Evolutionary conservation across 1,140 invertebrate genomes (phyloP).

Genomic region (Drosophila kanapiae): DNA sequence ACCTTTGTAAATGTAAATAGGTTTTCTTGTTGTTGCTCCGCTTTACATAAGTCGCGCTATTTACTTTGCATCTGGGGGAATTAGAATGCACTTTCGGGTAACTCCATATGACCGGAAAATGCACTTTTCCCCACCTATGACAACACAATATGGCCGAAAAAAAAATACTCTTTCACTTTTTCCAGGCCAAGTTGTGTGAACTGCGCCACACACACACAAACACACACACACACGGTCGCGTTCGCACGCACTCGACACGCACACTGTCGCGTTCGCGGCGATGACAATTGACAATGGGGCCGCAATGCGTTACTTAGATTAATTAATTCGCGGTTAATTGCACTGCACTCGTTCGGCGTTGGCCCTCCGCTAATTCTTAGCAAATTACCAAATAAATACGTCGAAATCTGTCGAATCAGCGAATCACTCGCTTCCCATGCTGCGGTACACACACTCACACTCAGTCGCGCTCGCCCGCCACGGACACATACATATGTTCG

Average conservation of each 20-base stretch:
- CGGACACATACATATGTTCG: constrained; percentile 43
- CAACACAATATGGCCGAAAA: constrained; percentile 75
- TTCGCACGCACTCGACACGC: constrained; percentile 37
- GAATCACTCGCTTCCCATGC: constrained; percentile 75
- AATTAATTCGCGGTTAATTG: constrained; percentile 51
- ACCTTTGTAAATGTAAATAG: constrained; percentile 59
- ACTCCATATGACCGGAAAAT: constrained; percentile 45
- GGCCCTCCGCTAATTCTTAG: constrained; percentile 26
- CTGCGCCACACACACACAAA: constrained; percentile 53
- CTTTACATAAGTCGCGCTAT: constrained; percentile 57
- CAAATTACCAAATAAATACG: constrained; percentile 59
- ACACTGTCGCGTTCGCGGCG: constrained; percentile 45
- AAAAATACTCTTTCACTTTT: constrained; percentile 77
- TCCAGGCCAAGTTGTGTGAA: constrained; percentile 78
- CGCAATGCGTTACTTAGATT: constrained; percentile 56
- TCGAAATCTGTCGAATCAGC: constrained; percentile 68
- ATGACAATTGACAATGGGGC: constrained; percentile 27
- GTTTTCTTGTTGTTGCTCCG: constrained; percentile 35
- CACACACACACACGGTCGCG: constrained; percentile 28
- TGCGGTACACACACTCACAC: constrained; percentile 69
- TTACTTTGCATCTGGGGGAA: constrained; percentile 12
- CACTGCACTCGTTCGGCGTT: constrained; percentile 20
- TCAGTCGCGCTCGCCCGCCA: constrained; percentile 31
- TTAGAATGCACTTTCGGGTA: constrained; percentile 23
- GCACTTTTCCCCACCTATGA: constrained; percentile 63